These are phyloP conservation scores for Holotrichia oblita DNA, from an alignment of 1,140 invertebrate genomes.

Conservation along the genomic window DNA sequence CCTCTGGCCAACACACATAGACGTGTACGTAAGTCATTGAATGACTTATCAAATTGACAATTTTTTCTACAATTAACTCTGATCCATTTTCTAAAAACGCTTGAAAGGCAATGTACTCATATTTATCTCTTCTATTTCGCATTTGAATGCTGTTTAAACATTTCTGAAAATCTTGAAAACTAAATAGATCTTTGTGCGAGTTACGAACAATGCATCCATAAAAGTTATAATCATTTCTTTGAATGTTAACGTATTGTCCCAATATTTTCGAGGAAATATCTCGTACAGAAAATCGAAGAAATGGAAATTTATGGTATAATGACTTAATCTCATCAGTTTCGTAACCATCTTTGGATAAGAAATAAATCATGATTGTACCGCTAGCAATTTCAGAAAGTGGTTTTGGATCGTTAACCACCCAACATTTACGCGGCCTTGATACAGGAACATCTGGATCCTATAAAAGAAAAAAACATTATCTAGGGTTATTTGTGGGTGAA, in stretches of 20 bases:
- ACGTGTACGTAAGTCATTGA: constrained; percentile 37
- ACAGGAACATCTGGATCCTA: neutral
- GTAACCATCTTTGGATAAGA: constrained; percentile 48
- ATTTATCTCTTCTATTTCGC: constrained; percentile 36
- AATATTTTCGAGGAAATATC: neutral
- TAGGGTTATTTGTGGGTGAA: no score
- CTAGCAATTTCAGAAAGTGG: constrained; percentile 49
- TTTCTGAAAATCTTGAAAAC: constrained; percentile 38
- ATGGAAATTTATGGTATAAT: constrained; percentile 51
- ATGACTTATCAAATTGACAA: constrained; percentile 43
- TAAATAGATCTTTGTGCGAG: constrained; percentile 34
- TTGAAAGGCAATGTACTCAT: constrained; percentile 44
- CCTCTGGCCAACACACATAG: constrained; percentile 42
- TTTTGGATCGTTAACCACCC: constrained; percentile 43
- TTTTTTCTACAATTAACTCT: constrained; percentile 40
- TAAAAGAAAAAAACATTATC: neutral
- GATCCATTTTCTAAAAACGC: constrained; percentile 42
- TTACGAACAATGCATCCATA: constrained; percentile 44
- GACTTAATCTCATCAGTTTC: constrained; percentile 49
- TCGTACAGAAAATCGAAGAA: neutral
- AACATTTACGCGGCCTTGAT: constrained; percentile 44
- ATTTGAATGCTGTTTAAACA: constrained; percentile 37
- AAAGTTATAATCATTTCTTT: constrained; percentile 13
- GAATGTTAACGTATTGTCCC: constrained; percentile 27
- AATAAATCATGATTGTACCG: constrained; percentile 53